Evolutionary conservation across 2,113 vertebrate genomes (phyloP), one percentile per base, ranked within the genome.

Genomic region (Triplophysa tibetana): DNA sequence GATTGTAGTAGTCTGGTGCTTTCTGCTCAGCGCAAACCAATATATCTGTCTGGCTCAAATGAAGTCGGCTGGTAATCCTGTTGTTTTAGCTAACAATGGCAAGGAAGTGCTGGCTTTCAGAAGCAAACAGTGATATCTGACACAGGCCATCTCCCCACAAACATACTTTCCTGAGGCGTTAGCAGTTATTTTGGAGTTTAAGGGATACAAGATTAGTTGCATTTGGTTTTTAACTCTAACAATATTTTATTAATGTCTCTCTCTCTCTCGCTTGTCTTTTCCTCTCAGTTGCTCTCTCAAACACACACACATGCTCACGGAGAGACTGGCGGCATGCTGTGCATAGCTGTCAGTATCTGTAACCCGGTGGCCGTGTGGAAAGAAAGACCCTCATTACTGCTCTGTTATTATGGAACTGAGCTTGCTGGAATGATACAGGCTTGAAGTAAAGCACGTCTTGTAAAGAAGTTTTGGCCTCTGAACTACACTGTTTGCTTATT

Each of bases 31-130:
- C 8, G 29, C 54, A 63, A 86, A 82, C 83, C 84, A 84, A 87
- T 61, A 85, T 82, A 85, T 87, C 81, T 83, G 81, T 86, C 86
- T 82, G 85, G 67, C 79, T 82, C 65, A 67, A 86, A 82, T 75
- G 81, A 77, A 89, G 75, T 82, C 56, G 13, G 24, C 78, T 68
- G n/a, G 82, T 76, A 77, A 78, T 82, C 78, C 78, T 92, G 88
- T 91, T 91, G 86, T 89, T 93, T 93, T 79, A 89, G 85, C 88
- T 85, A 92, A 90, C 90, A 90, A 88, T 90, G 77, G 78, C 87
- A 87, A 91, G 90, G 88, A 90, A 85, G 82, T 88, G 89, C 84
- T 90, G 88, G 86, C 88, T 91, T 90, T 88, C 86, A 86, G 85
- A 89, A 86, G 84, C 89, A 91, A 91, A 91, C 84, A 77, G 86